Evolutionary conservation across 2,888 invertebrate genomes (phyloP).

Genomic region (Stictocephala bisonia): DNA sequence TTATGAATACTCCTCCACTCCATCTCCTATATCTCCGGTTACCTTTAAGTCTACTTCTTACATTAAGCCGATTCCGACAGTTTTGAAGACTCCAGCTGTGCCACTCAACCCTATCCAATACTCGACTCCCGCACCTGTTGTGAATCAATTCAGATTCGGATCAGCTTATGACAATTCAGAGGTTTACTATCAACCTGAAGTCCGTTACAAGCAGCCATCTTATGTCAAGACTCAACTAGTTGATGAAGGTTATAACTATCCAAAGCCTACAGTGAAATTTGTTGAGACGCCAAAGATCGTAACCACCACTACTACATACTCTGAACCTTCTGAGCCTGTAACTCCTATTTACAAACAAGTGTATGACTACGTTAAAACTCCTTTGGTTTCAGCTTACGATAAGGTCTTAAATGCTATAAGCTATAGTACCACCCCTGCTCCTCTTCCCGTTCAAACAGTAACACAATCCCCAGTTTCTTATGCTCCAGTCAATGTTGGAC

Average conservation of each 20-base stretch:
- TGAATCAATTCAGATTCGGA: conserved; percentile 35
- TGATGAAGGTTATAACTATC: conserved; percentile 44
- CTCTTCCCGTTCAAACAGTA: conserved; percentile 31
- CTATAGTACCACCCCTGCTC: conserved; percentile 38
- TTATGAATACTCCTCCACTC: conserved; percentile 26
- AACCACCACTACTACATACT: conserved; percentile 35
- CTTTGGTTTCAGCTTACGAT: conserved; percentile 45
- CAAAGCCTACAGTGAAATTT: conserved; percentile 44
- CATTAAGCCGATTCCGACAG: conserved; percentile 33
- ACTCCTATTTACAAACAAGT: conserved; percentile 46
- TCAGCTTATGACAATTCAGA: conserved; percentile 39
- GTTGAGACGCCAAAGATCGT: conserved; percentile 33
- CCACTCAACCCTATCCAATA: conserved; percentile 54
- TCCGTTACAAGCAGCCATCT: background rate
- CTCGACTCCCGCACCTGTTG: conserved; percentile 29
- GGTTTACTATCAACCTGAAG: conserved; percentile 18
- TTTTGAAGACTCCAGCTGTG: conserved; percentile 52
- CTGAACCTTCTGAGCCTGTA: background rate
- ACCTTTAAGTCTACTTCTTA: conserved; percentile 21
- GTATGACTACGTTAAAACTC: conserved; percentile 43
- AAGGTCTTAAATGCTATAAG: conserved; percentile 44
- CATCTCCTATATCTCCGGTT: conserved; percentile 12
- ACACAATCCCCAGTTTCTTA: conserved; percentile 41
- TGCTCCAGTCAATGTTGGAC: conserved; percentile 43
- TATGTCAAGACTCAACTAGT: conserved; percentile 30